These are phyloP conservation scores for Ernsta delagoae DNA, from an alignment of 2,888 invertebrate species.

Conservation along the genomic window DNA sequence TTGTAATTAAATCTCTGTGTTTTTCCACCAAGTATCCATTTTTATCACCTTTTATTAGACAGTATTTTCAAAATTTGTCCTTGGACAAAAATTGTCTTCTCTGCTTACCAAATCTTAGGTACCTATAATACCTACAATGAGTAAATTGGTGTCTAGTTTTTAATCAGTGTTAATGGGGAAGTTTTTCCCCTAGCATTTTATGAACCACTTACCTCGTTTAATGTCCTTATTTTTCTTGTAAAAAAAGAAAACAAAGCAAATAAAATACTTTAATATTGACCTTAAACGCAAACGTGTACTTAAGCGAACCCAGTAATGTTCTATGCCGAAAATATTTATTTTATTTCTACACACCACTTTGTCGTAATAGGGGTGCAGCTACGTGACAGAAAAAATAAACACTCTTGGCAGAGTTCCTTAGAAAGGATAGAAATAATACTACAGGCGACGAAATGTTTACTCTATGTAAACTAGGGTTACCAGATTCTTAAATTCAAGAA, in stretches of 20 bases:
- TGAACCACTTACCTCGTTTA: neutral
- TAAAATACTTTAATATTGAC: neutral
- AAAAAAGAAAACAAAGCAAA: neutral
- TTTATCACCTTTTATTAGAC: no score
- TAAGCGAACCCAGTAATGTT: conserved; percentile 11
- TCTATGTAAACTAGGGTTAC: conserved; percentile 25
- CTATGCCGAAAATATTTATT: conserved; percentile 22
- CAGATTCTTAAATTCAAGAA: neutral
- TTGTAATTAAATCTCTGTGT: neutral
- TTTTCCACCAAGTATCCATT: no score
- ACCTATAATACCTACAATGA: no score
- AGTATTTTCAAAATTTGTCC: no score
- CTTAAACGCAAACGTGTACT: conserved; percentile 5
- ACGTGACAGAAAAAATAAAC: conserved; percentile 46
- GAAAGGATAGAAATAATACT: conserved; percentile 39
- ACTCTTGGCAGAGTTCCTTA: conserved; percentile 36
- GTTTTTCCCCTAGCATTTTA: no score
- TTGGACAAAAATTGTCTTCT: no score
- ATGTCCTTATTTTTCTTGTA: neutral
- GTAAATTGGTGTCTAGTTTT: no score
- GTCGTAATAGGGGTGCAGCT: conserved; percentile 35
- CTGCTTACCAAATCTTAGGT: no score
- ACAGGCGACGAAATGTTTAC: conserved; percentile 40
- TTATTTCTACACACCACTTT: conserved; percentile 29
- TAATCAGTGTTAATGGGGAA: no score